Conservation (phyloP, 2,888 invertebrate species). For the Drosophila cracens region DNA sequence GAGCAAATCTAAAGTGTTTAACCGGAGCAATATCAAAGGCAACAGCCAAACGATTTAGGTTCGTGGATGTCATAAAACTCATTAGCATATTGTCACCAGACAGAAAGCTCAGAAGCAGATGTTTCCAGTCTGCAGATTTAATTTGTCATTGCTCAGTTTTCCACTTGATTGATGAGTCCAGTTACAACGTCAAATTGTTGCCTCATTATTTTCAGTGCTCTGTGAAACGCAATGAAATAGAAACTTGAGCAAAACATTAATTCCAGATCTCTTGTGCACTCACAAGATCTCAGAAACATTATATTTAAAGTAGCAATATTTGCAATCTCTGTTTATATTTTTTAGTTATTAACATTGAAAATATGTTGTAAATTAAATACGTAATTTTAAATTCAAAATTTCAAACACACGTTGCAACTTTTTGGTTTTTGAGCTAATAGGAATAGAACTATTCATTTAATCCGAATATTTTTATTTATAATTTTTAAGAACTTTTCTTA, state of each 20-base stretch:
- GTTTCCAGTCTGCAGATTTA: slow-evolving; percentile 16
- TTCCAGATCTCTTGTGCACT: background rate
- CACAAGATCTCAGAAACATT: background rate
- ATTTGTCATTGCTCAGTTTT: slow-evolving; percentile 33
- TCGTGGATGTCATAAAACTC: slow-evolving; percentile 38
- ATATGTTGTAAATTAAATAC: background rate
- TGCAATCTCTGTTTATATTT: background rate
- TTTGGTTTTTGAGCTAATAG: too few species aligned
- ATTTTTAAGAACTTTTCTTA: background rate
- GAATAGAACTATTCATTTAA: background rate
- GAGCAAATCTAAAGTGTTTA: background rate
- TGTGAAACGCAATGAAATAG: background rate
- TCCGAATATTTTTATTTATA: background rate
- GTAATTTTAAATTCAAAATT: background rate
- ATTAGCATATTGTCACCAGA: slow-evolving; percentile 52
- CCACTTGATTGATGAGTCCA: slow-evolving; percentile 48
- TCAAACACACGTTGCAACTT: too few species aligned
- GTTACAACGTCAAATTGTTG: slow-evolving; percentile 1
- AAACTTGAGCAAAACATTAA: background rate
- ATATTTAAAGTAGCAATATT: background rate
- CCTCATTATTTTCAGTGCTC: background rate
- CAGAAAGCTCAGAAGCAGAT: slow-evolving; percentile 43
- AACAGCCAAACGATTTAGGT: slow-evolving; percentile 29
- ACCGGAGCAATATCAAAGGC: slow-evolving; percentile 17
- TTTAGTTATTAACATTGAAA: background rate